A percentile compares a stretch with the other conserved stretches of the same genome.
phyloP scores from a whole-genome alignment of 2,797 vertebrate species.

The Cirrhinus mrigala region DNA sequence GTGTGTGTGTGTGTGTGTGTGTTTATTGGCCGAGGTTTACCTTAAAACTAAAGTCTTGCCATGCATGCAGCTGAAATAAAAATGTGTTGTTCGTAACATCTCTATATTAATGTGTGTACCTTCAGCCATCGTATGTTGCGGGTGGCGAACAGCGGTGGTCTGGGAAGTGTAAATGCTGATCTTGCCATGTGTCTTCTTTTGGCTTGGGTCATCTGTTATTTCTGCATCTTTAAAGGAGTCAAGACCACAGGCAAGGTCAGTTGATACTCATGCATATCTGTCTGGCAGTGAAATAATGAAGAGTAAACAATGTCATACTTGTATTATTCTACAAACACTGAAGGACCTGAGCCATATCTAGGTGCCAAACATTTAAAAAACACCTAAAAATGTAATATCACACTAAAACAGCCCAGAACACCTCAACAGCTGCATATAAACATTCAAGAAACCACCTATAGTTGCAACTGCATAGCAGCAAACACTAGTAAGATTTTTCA shows the following conservation, averaged over 20 bases:
- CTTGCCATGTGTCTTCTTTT: constrained; percentile 81
- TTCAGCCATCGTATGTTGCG: constrained; percentile 83
- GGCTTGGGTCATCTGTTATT: constrained; percentile 84
- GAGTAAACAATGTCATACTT: not conserved
- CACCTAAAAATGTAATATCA: not conserved
- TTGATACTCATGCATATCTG: not conserved
- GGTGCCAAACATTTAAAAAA: not conserved
- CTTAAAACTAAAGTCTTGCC: not conserved
- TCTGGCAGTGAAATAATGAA: not conserved
- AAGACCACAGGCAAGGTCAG: constrained; percentile 84
- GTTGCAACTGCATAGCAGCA: not conserved
- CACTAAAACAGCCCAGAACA: not conserved
- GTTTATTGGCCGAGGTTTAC: constrained; percentile 24
- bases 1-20: not conserved
- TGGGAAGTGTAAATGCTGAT: constrained; percentile 78
- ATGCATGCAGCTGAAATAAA: not conserved
- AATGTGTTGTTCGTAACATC: not conserved
- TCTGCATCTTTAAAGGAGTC: constrained; percentile 87
- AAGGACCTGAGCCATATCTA: not conserved
- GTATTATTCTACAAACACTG: constrained; percentile 1
- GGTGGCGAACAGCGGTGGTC: constrained; percentile 72
- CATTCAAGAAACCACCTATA: not conserved
- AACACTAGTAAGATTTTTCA: not conserved
- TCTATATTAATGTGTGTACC: constrained; percentile 38
- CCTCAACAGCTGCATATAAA: not conserved